Conservation (phyloP, 2,113 vertebrate genomes). For the Macaca nemestrina region DNA sequence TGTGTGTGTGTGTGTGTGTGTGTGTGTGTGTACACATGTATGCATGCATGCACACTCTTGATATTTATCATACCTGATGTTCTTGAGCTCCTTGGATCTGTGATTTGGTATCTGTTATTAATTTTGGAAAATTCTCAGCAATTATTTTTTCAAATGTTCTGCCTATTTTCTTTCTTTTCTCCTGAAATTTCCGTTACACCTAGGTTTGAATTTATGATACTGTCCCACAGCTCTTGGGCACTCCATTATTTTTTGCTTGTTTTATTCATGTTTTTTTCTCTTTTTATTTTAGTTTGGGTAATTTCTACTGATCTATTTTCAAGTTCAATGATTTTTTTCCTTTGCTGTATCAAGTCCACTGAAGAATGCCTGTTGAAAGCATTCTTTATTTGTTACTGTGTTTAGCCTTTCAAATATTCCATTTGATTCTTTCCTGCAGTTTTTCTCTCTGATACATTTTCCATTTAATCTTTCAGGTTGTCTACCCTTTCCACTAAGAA, state of each 20-base stretch:
- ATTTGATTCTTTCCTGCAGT: not conserved
- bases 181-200: not conserved
- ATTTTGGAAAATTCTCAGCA: slow-evolving; percentile 22
- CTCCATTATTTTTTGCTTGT: not conserved
- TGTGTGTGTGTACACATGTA: not conserved
- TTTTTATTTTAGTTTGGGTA: slow-evolving; percentile 26
- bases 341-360: not conserved
- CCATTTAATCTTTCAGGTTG: not conserved
- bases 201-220: not conserved
- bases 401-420: not conserved
- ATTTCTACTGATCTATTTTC: not conserved
- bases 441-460: not conserved
- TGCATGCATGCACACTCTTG: not conserved
- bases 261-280: not conserved
- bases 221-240: not conserved
- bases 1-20: not conserved
- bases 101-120: slow-evolving; percentile 39
- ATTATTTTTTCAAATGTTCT: not conserved
- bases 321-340: not conserved
- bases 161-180: not conserved
- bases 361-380: not conserved
- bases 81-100: not conserved
- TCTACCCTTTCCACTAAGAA: not conserved
- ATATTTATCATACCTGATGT: not conserved
- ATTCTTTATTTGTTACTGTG: not conserved